These are phyloP conservation scores for Babylonia areolata DNA, from an alignment of 1,140 invertebrate species.

Conservation along the genomic window DNA sequence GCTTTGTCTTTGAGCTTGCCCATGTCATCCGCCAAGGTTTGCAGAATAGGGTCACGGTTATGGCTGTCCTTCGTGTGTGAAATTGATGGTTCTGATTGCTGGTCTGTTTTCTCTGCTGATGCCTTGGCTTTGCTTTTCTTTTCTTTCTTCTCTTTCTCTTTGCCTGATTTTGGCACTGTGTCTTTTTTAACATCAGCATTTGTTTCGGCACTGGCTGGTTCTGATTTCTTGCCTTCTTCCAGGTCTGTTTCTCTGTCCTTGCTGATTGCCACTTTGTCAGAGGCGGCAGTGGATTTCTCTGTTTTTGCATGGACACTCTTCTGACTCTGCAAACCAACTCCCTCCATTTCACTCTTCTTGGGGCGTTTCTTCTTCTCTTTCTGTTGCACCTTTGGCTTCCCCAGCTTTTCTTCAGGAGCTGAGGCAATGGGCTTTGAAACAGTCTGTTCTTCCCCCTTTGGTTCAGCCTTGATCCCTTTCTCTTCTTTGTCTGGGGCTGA, in stretches of 20 bases:
- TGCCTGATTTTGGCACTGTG: neutral
- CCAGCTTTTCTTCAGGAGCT: neutral
- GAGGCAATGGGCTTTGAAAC: neutral
- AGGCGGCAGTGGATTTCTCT: neutral
- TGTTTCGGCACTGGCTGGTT: neutral
- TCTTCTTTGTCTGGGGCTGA: neutral
- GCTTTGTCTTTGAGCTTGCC: constrained; percentile 29
- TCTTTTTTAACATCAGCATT: constrained; percentile 36
- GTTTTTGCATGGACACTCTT: neutral
- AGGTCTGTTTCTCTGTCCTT: neutral
- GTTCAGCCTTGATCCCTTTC: neutral
- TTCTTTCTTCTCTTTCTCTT: constrained; percentile 37
- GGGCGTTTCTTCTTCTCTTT: constrained; percentile 18
- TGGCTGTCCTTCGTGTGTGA: constrained; percentile 29
- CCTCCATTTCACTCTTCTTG: constrained; percentile 12
- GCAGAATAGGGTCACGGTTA: constrained; percentile 19
- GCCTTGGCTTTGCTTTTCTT: constrained; percentile 40
- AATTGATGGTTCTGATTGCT: constrained; percentile 21
- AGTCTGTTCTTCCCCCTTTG: neutral
- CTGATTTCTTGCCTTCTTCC: neutral
- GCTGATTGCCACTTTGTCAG: neutral
- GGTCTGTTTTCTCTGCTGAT: constrained; percentile 10
- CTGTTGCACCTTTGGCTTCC: neutral
- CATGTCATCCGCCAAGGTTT: constrained; percentile 36
- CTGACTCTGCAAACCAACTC: constrained; percentile 18